Evolutionary conservation across 2,113 vertebrate species (phyloP).

Genomic region (Grus americana): DNA sequence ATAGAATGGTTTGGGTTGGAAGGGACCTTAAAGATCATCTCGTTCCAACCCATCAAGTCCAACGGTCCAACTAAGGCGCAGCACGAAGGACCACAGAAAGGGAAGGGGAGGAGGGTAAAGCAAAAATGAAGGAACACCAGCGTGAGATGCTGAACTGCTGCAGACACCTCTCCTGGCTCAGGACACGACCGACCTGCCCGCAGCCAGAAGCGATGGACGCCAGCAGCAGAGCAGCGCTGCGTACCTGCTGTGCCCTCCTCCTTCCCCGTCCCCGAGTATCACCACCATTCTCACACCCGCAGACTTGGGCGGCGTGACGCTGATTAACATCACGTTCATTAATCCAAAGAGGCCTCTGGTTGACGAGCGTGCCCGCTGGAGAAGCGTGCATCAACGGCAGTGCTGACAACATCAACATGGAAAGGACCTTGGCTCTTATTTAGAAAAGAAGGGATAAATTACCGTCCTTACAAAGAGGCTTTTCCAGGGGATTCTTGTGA

Average conservation of each 20-base stretch:
- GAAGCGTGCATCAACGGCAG: accelerated
- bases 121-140: not conserved
- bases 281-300: accelerated
- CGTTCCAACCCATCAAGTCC: no score
- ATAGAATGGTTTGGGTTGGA: no score
- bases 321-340: not conserved
- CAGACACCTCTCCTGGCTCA: not conserved
- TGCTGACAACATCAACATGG: not conserved
- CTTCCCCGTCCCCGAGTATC: not conserved
- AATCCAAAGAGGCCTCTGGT: not conserved
- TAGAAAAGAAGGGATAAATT: not conserved
- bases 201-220: not conserved
- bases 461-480: not conserved
- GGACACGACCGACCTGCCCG: not conserved
- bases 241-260: not conserved
- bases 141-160: not conserved
- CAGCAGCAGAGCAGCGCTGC: not conserved
- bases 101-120: not conserved
- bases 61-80: no score
- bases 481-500: no score
- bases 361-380: not conserved
- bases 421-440: not conserved
- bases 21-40: no score
- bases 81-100: not conserved
- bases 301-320: accelerated